A percentile compares a stretch with the other conserved stretches of the same genome.
These are phyloP conservation scores for Pogonomyrmex californicus DNA, from an alignment of 1,140 invertebrate genomes.

Conservation along the genomic window DNA sequence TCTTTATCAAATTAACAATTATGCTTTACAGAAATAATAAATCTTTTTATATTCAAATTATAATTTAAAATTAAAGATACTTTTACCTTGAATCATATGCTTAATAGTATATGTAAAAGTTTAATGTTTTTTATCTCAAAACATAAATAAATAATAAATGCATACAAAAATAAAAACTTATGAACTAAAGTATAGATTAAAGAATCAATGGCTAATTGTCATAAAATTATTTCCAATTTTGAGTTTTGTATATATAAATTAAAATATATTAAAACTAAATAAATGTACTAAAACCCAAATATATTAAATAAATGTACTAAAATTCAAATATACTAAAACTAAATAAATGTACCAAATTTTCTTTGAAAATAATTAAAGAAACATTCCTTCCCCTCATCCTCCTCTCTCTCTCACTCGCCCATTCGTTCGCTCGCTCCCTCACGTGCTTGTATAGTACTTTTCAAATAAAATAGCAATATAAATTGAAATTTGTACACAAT, in stretches of 20 bases:
- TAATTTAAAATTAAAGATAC: constrained; percentile 22
- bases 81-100: constrained; percentile 15
- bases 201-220: not conserved
- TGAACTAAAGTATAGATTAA: constrained; percentile 12
- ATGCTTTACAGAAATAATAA: constrained; percentile 39
- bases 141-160: not conserved
- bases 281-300: constrained; percentile 37
- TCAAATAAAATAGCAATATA: constrained; percentile 11
- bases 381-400: too few relatives aligned
- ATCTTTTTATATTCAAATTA: constrained; percentile 40
- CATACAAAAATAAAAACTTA: not conserved
- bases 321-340: constrained; percentile 56
- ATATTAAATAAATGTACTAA: constrained; percentile 32
- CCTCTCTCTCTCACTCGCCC: not conserved
- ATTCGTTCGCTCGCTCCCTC: too few relatives aligned
- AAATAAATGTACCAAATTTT: constrained; percentile 38
- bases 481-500: constrained; percentile 56
- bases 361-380: not conserved
- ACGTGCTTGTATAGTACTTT: too few relatives aligned
- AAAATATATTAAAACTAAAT: constrained; percentile 51
- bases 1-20: constrained; percentile 47
- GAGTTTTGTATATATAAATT: constrained; percentile 54
- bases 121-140: constrained; percentile 16
- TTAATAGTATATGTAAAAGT: constrained; percentile 11
- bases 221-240: constrained; percentile 11